Evolutionary conservation across 2,797 vertebrate genomes (phyloP), one percentile per base, ranked within the genome.

Genomic region (Phataginus tricuspis): DNA sequence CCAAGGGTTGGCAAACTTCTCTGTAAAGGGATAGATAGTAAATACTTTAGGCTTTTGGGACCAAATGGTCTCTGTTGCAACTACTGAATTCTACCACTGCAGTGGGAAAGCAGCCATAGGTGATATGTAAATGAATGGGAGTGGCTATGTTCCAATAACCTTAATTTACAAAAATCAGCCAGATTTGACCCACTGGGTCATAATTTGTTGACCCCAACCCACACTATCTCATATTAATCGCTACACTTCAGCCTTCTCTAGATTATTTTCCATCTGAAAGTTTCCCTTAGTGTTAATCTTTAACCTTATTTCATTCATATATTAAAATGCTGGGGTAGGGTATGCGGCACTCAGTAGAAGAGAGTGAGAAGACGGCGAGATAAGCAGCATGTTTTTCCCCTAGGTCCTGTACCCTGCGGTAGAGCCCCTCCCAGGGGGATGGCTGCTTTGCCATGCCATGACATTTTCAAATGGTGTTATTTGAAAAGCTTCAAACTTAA

Each of bases 391-490:
- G 19, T 79, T 93, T 86, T 49, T 2, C 64, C 45, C 45, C 13
- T 14, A 2, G 13, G 57, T 75, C 90, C 59, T 86, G 64, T 4
- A 6, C 59, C 51, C 86, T 55, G 7, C 7, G 95, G 21, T 92
- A 68, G 21, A 16, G 68, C 69, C 45, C 21, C 77, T 79, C 51
- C 78, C 66, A 16, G 34, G 83, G 69, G 51, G 34, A 94, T 69
- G 84, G 29, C 63, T 71, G 49, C 59, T 96, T 80, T 96, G 92
- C 96, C 96, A 93, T 86, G 77, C 90, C 77, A 42, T 96, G 96
- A 96, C 95, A 95, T 96, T 96, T 98, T 96, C 96, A 94, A 78
- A 98, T 97, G 95, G 90, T 96, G 96, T 98, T 96, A 95, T 95
- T 95, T 96, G 95, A 96, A 98, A 96, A 94, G 94, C 87, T 97